A percentile compares a stretch with the other conserved stretches of the same genome.
Evolutionary conservation across 2,797 vertebrate genomes (phyloP).

Genomic region (Mormyrus hasselquistii): DNA sequence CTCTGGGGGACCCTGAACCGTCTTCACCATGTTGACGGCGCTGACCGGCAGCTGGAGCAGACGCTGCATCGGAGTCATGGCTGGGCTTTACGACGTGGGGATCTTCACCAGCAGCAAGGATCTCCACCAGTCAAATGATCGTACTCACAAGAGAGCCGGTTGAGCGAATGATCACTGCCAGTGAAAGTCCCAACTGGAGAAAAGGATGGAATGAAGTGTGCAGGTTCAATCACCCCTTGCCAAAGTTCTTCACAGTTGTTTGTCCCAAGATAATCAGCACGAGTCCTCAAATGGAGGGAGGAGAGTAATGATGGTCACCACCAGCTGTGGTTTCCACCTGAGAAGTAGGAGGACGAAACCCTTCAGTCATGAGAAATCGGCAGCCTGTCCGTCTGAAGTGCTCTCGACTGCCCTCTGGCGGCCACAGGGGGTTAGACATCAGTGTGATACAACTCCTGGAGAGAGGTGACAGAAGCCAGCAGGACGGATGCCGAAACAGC

Average conservation of each 20-base stretch:
- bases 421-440: neutral
- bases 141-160: neutral
- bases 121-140: neutral
- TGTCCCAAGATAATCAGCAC: neutral
- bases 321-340: neutral
- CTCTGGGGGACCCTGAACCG: constrained; percentile 62
- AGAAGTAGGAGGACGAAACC: neutral
- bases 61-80: constrained; percentile 76
- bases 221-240: neutral
- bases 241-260: neutral
- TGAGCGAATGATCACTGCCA: neutral
- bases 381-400: neutral
- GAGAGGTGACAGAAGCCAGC: neutral
- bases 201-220: neutral
- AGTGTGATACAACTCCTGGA: neutral
- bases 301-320: neutral
- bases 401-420: neutral
- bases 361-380: neutral
- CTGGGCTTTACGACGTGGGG: constrained; percentile 2
- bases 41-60: constrained; percentile 78
- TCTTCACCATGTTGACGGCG: constrained; percentile 68
- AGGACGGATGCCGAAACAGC: neutral
- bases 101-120: neutral
- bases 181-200: neutral
- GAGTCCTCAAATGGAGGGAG: neutral